phyloP scores from a whole-genome alignment of 2,797 vertebrate species.

The Taeniopygia guttata region DNA sequence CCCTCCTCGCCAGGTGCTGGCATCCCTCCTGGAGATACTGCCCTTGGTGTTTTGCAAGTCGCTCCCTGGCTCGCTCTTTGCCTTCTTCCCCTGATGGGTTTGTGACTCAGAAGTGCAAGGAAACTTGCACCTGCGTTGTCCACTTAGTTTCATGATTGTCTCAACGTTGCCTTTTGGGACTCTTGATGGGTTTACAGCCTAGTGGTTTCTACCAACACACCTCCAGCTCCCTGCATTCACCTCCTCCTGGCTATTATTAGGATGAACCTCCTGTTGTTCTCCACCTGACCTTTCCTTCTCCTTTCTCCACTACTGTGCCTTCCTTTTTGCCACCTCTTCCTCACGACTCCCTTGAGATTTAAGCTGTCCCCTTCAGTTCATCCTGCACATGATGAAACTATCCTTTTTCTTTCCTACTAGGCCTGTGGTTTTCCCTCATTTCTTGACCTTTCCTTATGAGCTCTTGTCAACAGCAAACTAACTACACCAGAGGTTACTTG shows the following conservation, averaged over 20 bases:
- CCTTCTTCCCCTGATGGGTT: neutral
- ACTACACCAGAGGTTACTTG: neutral
- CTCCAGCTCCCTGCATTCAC: neutral
- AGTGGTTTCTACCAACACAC: neutral
- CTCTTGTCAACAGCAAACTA: neutral
- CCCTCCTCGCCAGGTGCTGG: neutral
- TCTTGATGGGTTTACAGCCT: neutral
- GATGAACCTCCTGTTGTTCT: neutral
- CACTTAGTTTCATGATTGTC: neutral
- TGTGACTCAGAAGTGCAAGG: neutral
- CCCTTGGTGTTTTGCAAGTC: neutral
- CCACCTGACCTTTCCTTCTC: neutral
- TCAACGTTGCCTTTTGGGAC: neutral
- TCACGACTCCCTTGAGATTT: neutral
- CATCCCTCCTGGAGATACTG: neutral
- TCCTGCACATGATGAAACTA: neutral
- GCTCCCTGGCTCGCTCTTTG: neutral
- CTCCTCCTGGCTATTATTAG: fast-evolving
- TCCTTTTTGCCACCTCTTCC: neutral
- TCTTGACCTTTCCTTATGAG: neutral
- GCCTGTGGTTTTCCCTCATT: neutral
- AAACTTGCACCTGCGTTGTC: neutral
- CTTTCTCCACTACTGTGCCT: neutral
- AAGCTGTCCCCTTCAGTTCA: neutral
- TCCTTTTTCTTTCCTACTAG: neutral